Conservation (phyloP, 2,888 invertebrate species). For the Parelbella ahira region DNA sequence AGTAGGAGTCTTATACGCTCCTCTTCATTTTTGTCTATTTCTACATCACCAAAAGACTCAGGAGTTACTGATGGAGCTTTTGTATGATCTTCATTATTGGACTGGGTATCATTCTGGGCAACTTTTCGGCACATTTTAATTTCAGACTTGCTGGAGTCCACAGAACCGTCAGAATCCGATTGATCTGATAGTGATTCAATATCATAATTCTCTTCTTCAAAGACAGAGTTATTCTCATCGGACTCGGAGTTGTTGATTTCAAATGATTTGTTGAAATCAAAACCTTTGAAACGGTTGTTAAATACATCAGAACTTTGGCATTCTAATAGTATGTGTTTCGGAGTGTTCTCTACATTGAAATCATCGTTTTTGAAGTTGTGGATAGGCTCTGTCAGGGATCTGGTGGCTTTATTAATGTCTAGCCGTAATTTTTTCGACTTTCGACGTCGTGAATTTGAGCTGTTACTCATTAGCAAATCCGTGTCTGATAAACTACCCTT, state of each 20-base stretch:
- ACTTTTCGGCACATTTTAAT: slow-evolving; percentile 67
- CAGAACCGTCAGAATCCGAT: slow-evolving; percentile 50
- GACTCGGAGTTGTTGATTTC: slow-evolving; percentile 53
- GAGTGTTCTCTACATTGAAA: slow-evolving; percentile 59
- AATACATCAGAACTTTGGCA: slow-evolving; percentile 55
- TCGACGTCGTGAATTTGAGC: slow-evolving; percentile 39
- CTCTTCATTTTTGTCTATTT: slow-evolving; percentile 60
- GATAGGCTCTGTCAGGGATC: slow-evolving; percentile 43
- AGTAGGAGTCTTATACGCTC: slow-evolving; percentile 49
- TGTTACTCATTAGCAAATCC: slow-evolving; percentile 44
- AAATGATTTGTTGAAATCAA: slow-evolving; percentile 62
- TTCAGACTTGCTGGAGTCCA: slow-evolving; percentile 36
- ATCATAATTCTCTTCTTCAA: slow-evolving; percentile 51
- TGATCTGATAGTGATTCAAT: slow-evolving; percentile 58
- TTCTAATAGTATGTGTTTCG: slow-evolving; percentile 58
- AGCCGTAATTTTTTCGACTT: slow-evolving; percentile 55
- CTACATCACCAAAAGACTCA: slow-evolving; percentile 65
- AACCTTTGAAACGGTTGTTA: slow-evolving; percentile 47
- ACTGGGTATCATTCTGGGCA: slow-evolving; percentile 29
- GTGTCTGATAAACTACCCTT: slow-evolving; percentile 65
- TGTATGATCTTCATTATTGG: slow-evolving; percentile 34
- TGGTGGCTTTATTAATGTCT: slow-evolving; percentile 59
- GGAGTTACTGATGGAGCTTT: slow-evolving; percentile 47
- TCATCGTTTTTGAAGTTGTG: slow-evolving; percentile 36
- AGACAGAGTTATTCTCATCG: slow-evolving; percentile 39